These are phyloP conservation scores for Panagrolaimus sp. DNA, from an alignment of 1,140 invertebrate genomes.

Conservation along the genomic window DNA sequence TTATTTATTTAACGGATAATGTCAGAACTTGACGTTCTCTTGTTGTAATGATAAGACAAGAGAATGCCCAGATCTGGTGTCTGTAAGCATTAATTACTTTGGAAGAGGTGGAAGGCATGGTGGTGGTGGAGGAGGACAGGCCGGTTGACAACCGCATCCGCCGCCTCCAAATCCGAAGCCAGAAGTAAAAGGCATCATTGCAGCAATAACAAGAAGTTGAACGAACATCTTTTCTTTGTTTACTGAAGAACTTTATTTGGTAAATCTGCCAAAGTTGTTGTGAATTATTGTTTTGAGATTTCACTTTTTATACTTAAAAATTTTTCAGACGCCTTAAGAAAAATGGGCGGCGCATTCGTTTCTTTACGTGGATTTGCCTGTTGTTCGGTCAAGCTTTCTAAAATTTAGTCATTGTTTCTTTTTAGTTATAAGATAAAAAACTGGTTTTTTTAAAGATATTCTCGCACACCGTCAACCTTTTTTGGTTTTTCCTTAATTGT, in stretches of 20 bases:
- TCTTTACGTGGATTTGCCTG: conserved; percentile 2
- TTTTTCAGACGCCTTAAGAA: too few species aligned
- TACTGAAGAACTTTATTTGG: not conserved
- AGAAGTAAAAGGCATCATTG: not conserved
- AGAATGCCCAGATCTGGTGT: too few species aligned
- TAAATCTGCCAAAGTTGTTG: too few species aligned
- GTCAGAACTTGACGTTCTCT: too few species aligned
- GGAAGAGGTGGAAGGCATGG: conserved; percentile 28
- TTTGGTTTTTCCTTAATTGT: too few species aligned
- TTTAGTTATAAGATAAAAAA: conserved; percentile 6
- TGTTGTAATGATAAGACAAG: too few species aligned
- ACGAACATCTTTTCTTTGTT: not conserved
- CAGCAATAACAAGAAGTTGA: not conserved
- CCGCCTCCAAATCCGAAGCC: not conserved
- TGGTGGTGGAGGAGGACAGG: conserved; percentile 2
- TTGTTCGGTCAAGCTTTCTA: conserved; percentile 7
- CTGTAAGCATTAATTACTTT: too few species aligned
- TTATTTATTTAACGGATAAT: too few species aligned
- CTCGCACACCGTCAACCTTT: too few species aligned
- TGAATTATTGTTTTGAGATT: too few species aligned
- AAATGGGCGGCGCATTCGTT: conserved; percentile 5
- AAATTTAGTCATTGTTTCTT: not conserved
- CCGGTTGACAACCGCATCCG: not conserved
- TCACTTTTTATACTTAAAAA: too few species aligned
- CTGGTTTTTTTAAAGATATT: not conserved